Evolutionary conservation across 1,140 invertebrate genomes (phyloP), one percentile per base, ranked within the genome.

Genomic region (Brachionus rubens): DNA sequence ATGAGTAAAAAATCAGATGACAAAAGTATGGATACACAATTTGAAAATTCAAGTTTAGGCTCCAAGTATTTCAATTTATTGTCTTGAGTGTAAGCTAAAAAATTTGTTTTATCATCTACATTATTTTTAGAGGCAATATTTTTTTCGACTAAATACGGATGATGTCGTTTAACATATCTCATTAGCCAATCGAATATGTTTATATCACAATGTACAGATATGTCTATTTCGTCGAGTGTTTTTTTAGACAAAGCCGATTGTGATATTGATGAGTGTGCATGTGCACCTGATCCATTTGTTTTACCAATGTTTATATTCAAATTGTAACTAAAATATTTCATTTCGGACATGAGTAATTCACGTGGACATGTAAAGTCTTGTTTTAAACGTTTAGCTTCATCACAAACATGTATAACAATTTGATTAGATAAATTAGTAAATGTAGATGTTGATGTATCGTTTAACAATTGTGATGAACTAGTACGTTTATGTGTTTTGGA

Each of bases 101-200:
- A 54, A 46, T 52, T 24, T 48, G 54, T 59, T 46, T 46, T n/a
- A 19, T 30, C 41, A 12, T 30, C 43, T n/a, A 33, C 6, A n/a
- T 14, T 30, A 43, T 28, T 36, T 41, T 72, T 50, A 19, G 30
- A 50, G 26, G 52, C 75, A 10, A 76, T 70, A 70, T 76, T 59
- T 43, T 21, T 77, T 78, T 81, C 78, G 87, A 86, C 86, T 16
- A 94, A 84, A 77, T 88, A 84, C 2, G 91, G 91, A 84, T 89
- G 89, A 87, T 76, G 77, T 56, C 82, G 76, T 78, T 86, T 86
- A 12, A 95, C 91, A 92, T 93, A 96, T 78, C 90, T 88, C 90
- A 97, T 94, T n/a, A 97, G 84, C 93, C 93, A 97, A 78, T 96
- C 93, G 82, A 97, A 97, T 77, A 91, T 90, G 56, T 88, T 89